Base-by-base conservation (phyloP, 37 sponge, comb jelly and placozoan genomes). In the Tethya wilhelma region DNA sequence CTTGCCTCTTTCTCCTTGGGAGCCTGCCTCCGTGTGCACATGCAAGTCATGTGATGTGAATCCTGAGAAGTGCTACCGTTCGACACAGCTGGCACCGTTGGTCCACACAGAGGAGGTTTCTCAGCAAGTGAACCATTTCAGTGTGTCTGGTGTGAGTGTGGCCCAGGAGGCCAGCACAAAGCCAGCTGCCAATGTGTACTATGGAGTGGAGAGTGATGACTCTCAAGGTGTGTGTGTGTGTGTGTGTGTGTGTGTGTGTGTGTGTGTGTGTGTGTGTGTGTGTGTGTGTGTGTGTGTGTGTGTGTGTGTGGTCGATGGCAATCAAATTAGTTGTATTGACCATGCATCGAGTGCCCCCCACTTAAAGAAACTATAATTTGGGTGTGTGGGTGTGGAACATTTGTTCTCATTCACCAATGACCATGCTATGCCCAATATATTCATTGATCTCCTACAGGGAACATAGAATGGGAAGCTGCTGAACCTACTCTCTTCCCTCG, bases 1-100 rank as follows among this genome's bases (percentile, higher is more conserved):
- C 1, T 25, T 86, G 7, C 91, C 91, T 25, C 44, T 77, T 9
- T 45, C 91, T 44, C 86, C 91, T 9, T 91, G 86, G 81, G 74
- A 81, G 23, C 73, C 83, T 20, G 34, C 56, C 19, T 76, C 91
- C 11, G 77, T 91, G 2, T 91, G 91, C 37, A 64, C 72, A 26
- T 45, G 58, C 44, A 55, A 43, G 37, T 29, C 75, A 20, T 90
- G 90, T 55, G 44, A 58, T 23, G 58, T 5, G 2, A 74, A 84
- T 56, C 57, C 85, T n/a, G 71, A 69, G 44, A 69, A 71, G 65
- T 86, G 87, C 74, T 79, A 67, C 60, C 67, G 41, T 14, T 31
- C 66, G 3, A 86, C 87, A 0, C n/a, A 42, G 38, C 59, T 79
- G 19, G 67, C 67, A 43, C 80, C 87, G 0, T 33, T 86, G 31